Conservation (phyloP, 2,113 vertebrate genomes). For the Psittacula cyanocephala region DNA sequence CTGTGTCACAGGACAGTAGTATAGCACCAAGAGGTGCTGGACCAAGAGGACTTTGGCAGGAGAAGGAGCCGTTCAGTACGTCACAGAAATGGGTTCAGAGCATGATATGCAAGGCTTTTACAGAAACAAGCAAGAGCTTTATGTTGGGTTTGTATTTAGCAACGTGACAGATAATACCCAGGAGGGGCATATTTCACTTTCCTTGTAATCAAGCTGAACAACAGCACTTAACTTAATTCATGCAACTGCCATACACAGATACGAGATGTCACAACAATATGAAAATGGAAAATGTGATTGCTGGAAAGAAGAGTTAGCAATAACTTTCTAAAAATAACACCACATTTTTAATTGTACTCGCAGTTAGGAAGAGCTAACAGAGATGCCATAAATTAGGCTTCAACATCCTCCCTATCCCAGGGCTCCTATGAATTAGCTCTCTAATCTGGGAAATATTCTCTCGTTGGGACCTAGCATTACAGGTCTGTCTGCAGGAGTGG, state of each 20-base stretch:
- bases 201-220: slow-evolving; percentile 55
- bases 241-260: slow-evolving; percentile 11
- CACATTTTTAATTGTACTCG: background rate
- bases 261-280: slow-evolving; percentile 43
- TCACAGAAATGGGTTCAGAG: background rate
- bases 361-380: background rate
- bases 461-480: background rate
- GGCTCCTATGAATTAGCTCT: background rate
- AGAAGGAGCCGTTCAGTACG: background rate
- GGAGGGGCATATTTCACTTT: slow-evolving; percentile 25
- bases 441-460: background rate
- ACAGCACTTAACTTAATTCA: slow-evolving; percentile 60
- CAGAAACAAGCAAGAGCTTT: background rate
- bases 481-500: background rate
- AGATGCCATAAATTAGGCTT: background rate
- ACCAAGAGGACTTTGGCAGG: background rate
- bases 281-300: slow-evolving; percentile 12
- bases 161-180: background rate
- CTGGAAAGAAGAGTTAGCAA: background rate
- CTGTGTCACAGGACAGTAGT: background rate
- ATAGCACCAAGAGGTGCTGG: background rate
- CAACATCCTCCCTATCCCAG: background rate
- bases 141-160: background rate
- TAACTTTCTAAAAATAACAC: slow-evolving; percentile 20
- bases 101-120: background rate